A percentile compares a stretch with the other conserved stretches of the same genome.
These are phyloP conservation scores for Iselma pallidipennis DNA, from an alignment of 2,888 invertebrate species.

Conservation along the genomic window DNA sequence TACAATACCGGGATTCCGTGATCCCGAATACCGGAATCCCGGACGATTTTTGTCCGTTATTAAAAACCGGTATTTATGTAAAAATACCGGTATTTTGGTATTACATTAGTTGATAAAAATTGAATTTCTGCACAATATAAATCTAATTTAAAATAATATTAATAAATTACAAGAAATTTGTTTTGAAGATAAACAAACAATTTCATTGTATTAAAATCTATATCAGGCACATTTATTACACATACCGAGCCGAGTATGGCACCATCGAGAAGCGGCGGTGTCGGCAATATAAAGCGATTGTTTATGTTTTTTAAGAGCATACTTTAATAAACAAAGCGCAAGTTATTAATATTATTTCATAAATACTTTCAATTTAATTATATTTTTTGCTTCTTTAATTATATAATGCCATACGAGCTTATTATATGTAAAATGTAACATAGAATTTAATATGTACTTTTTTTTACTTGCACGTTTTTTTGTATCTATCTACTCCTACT, in stretches of 20 bases:
- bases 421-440: constrained; percentile 12
- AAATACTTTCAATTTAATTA: constrained; percentile 17
- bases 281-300: no score
- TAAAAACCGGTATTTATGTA: constrained; percentile 18
- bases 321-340: constrained; percentile 20
- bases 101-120: constrained; percentile 22
- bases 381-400: constrained; percentile 22
- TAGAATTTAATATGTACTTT: not conserved
- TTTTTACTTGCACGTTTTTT: not conserved
- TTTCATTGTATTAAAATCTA: no score
- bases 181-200: no score
- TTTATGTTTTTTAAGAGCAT: constrained; percentile 20
- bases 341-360: constrained; percentile 17
- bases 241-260: no score
- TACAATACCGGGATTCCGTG: constrained; percentile 19
- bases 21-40: constrained; percentile 1
- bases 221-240: no score
- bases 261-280: no score
- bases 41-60: constrained; percentile 21
- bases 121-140: not conserved
- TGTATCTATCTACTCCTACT: not conserved
- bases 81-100: constrained; percentile 16
- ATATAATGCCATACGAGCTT: constrained; percentile 17
- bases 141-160: constrained; percentile 16
- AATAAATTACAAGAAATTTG: no score